phyloP scores from a whole-genome alignment of 1,140 invertebrate genomes.

The Homarus americanus region DNA sequence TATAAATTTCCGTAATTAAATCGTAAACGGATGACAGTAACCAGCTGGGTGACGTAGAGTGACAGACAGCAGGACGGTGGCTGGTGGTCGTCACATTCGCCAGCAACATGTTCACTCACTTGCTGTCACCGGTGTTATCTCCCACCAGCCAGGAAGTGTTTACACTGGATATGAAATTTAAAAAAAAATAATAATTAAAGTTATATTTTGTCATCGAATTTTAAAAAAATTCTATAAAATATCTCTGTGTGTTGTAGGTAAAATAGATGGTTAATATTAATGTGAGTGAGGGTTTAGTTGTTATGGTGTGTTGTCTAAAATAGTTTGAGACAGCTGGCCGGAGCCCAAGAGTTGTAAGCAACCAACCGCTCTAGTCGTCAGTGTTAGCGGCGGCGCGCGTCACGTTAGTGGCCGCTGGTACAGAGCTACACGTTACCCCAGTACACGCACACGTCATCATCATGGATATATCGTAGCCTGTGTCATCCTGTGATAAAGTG shows the following conservation, averaged over 20 bases:
- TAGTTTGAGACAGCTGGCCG: slow-evolving; percentile 48
- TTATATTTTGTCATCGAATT: not conserved
- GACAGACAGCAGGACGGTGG: too few relatives aligned
- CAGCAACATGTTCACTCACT: too few relatives aligned
- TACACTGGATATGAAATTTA: not conserved
- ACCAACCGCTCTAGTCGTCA: slow-evolving; percentile 11
- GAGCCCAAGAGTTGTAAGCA: slow-evolving; percentile 38
- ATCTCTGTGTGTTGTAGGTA: not conserved
- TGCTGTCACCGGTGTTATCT: not conserved
- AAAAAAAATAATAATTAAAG: not conserved
- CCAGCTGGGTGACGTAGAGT: too few relatives aligned
- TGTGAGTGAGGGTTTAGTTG: slow-evolving; percentile 21
- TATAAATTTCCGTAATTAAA: too few relatives aligned
- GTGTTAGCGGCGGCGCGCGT: not conserved
- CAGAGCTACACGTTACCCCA: not conserved
- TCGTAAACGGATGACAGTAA: too few relatives aligned
- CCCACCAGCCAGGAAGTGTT: not conserved
- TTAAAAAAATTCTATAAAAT: too few relatives aligned
- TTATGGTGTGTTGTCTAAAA: slow-evolving; percentile 53
- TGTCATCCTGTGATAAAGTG: not conserved
- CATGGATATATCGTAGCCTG: not conserved
- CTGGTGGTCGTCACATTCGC: too few relatives aligned
- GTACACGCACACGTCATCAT: not conserved
- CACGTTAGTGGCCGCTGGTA: not conserved
- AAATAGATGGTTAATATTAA: not conserved